Evolutionary conservation across 2,888 invertebrate species (phyloP).

Genomic region (Ganaspis brasiliensis): DNA sequence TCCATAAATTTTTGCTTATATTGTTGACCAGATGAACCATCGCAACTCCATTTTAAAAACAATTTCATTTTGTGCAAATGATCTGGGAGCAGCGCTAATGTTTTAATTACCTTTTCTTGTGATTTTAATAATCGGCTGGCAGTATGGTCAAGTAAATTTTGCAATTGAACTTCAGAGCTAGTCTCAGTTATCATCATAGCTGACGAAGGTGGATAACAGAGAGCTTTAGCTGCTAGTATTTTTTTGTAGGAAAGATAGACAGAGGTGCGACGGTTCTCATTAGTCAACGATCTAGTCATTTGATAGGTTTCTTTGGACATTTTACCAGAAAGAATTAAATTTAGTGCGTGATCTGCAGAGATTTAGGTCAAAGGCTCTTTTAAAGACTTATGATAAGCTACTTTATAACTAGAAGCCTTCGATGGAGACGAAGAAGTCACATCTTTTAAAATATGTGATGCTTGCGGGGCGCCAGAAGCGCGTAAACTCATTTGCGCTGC

Average conservation of each 20-base stretch:
- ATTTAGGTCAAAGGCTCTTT: conserved; percentile 7
- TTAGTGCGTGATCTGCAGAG: conserved; percentile 24
- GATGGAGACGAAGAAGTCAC: conserved; percentile 32
- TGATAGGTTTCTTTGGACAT: conserved; percentile 25
- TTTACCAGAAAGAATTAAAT: conserved; percentile 30
- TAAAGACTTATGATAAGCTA: conserved; percentile 9
- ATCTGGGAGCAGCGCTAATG: no score
- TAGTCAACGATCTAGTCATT: neutral
- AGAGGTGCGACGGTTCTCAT: conserved; percentile 26
- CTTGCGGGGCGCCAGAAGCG: conserved; percentile 35
- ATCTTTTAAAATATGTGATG: conserved; percentile 46
- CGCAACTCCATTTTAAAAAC: no score
- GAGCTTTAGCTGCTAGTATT: conserved; percentile 41
- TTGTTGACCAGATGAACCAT: no score
- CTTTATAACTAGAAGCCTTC: conserved; percentile 26
- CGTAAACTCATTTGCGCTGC: conserved; percentile 50
- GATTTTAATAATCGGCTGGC: no score
- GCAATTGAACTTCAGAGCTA: conserved; percentile 40
- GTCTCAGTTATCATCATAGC: conserved; percentile 43
- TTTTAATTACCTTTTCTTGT: no score
- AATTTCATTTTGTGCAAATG: no score
- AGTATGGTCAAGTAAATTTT: conserved; percentile 26
- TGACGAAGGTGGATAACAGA: conserved; percentile 37
- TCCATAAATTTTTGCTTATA: no score
- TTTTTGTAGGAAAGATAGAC: conserved; percentile 43